Conservation (phyloP, 2,113 vertebrate genomes). For the Spea multiplicata region DNA sequence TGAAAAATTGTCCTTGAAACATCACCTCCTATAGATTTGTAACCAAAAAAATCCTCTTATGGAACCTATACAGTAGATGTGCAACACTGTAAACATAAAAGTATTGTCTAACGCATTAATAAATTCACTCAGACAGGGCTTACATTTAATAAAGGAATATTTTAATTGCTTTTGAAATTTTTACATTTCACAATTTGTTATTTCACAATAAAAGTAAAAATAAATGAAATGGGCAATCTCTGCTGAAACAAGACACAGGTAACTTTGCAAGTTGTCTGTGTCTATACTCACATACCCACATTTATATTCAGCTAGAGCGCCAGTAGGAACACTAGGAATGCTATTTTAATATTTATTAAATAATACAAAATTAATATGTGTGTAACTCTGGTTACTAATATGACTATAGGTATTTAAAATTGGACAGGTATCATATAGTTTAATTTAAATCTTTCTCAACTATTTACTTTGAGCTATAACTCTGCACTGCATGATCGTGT, state of each 20-base stretch:
- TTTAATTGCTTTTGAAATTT: slow-evolving; percentile 42
- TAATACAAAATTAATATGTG: background rate
- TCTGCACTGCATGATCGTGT: background rate
- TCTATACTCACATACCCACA: background rate
- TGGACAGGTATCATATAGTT: background rate
- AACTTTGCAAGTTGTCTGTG: slow-evolving; percentile 11
- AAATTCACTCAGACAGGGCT: slow-evolving; percentile 38
- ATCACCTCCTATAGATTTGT: too few species aligned
- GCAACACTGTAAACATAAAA: background rate
- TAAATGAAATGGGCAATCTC: slow-evolving; percentile 10
- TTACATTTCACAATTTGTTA: slow-evolving; percentile 46
- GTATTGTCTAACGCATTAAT: background rate
- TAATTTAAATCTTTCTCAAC: background rate
- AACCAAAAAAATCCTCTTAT: too few species aligned
- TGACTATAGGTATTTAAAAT: background rate
- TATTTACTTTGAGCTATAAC: background rate
- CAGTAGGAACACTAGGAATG: slow-evolving; percentile 59
- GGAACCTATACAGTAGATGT: too few species aligned
- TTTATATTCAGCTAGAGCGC: slow-evolving; percentile 57
- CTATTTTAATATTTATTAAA: background rate
- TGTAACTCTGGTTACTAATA: slow-evolving; percentile 47
- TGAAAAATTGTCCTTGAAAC: too few species aligned
- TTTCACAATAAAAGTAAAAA: slow-evolving; percentile 38
- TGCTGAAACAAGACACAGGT: slow-evolving; percentile 11
- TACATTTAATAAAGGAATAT: slow-evolving; percentile 36